Conservation (phyloP, 2,888 invertebrate genomes). For the Lypha dubia region DNA sequence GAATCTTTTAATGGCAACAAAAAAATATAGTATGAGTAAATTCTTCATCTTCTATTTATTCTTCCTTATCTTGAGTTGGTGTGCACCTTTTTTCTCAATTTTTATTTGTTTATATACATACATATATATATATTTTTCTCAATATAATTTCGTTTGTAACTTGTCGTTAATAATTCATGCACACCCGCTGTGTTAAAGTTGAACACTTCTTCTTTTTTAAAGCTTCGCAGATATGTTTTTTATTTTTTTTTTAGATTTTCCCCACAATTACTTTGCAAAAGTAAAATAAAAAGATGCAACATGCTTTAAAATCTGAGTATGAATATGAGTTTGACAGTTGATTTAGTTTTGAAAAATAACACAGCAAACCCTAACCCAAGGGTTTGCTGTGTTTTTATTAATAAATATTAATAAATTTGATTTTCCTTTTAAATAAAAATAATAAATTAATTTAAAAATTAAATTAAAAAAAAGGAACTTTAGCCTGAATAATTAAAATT, state of each 20-base stretch:
- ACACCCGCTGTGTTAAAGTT: constrained; percentile 75
- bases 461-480: too few species aligned
- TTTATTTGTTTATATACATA: too few species aligned
- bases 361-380: neutral
- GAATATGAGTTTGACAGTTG: constrained; percentile 4
- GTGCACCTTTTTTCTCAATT: neutral
- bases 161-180: constrained; percentile 74
- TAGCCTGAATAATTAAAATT: too few species aligned
- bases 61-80: constrained; percentile 3
- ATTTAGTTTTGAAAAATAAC: neutral
- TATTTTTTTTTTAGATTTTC: neutral
- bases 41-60: constrained; percentile 40
- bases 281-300: constrained; percentile 10
- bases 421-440: too few species aligned
- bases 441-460: too few species aligned
- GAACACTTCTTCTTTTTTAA: constrained; percentile 70
- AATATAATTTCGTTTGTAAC: constrained; percentile 68
- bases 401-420: too few species aligned
- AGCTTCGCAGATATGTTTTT: constrained; percentile 13
- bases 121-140: too few species aligned
- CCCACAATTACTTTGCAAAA: constrained; percentile 22
- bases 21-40: constrained; percentile 33
- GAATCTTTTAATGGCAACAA: constrained; percentile 43
- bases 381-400: too few species aligned
- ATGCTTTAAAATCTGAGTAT: constrained; percentile 4